phyloP scores from a whole-genome alignment of 1,140 invertebrate genomes.

The Pogonus chalceus region DNA sequence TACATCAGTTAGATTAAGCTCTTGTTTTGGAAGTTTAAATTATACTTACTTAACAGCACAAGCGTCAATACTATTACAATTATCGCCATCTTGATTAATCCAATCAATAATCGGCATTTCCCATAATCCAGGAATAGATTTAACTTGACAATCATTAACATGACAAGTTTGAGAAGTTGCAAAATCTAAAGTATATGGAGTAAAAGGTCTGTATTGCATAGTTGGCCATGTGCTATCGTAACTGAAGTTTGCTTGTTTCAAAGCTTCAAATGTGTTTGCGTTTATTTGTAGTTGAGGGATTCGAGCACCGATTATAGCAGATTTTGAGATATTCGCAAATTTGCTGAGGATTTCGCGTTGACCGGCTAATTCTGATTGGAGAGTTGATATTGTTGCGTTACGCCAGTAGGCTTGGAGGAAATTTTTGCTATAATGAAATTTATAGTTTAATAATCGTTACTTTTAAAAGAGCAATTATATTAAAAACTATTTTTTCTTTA shows the following conservation, averaged over 20 bases:
- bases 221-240: slow-evolving; percentile 60
- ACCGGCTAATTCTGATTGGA: slow-evolving; percentile 23
- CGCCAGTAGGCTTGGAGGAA: slow-evolving; percentile 37
- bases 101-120: slow-evolving; percentile 52
- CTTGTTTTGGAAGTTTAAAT: neutral
- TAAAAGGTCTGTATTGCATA: slow-evolving; percentile 38
- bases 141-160: slow-evolving; percentile 50
- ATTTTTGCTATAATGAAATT: slow-evolving; percentile 54
- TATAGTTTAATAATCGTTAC: slow-evolving; percentile 28
- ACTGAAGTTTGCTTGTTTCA: slow-evolving; percentile 37
- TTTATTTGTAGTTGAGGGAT: slow-evolving; percentile 24
- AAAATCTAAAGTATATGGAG: slow-evolving; percentile 60
- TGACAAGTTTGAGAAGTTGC: slow-evolving; percentile 48
- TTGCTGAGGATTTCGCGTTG: slow-evolving; percentile 22
- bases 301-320: slow-evolving; percentile 21
- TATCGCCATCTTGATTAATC: slow-evolving; percentile 35
- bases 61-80: slow-evolving; percentile 50
- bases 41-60: slow-evolving; percentile 41
- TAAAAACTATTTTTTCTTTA: too few relatives aligned
- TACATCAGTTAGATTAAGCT: neutral
- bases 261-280: slow-evolving; percentile 42
- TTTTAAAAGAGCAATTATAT: too few relatives aligned
- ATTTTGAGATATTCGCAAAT: slow-evolving; percentile 25
- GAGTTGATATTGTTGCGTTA: slow-evolving; percentile 13
- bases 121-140: slow-evolving; percentile 50